phyloP scores from a whole-genome alignment of 1,140 invertebrate genomes.

The Aporrectodea caliginosa region DNA sequence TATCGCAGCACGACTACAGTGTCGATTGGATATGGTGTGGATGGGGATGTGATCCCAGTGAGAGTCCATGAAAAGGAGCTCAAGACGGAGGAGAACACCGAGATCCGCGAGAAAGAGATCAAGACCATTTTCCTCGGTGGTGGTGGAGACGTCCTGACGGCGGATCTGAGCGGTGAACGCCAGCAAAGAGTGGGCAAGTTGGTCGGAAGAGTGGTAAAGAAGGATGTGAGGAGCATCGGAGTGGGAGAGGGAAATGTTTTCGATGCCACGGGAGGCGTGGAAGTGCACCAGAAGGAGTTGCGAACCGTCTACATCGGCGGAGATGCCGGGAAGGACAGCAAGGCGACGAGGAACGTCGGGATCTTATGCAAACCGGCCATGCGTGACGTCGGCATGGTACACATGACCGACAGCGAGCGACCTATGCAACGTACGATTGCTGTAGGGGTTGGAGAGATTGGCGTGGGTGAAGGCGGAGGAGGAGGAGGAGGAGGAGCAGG shows the following conservation, averaged over 20 bases:
- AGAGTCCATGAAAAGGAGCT: conserved; percentile 28
- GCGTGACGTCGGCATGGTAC: conserved; percentile 51
- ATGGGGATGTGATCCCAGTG: neutral
- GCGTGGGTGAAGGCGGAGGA: conserved; percentile 29
- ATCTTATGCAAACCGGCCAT: conserved; percentile 47
- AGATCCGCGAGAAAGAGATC: conserved; percentile 27
- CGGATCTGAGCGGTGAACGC: neutral
- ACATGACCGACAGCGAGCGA: conserved; percentile 46
- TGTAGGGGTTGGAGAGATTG: conserved; percentile 44
- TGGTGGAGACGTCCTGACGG: conserved; percentile 1
- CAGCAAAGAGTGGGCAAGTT: neutral
- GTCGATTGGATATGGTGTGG: neutral
- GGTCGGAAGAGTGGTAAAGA: conserved; percentile 32
- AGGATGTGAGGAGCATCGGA: conserved; percentile 47
- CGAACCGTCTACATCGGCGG: conserved; percentile 50
- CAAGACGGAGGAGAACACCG: conserved; percentile 34
- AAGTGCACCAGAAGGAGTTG: conserved; percentile 54
- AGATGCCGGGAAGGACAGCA: conserved; percentile 34
- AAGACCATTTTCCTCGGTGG: conserved; percentile 28
- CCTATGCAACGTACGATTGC: conserved; percentile 45
- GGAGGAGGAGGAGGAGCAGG: conserved; percentile 10
- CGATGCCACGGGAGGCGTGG: conserved; percentile 37
- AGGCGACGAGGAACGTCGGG: conserved; percentile 64
- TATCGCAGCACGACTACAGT: neutral
- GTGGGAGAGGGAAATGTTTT: conserved; percentile 53